These are phyloP conservation scores for Lamellibrachia luymesi DNA, from an alignment of 1,140 invertebrate species.

Conservation along the genomic window DNA sequence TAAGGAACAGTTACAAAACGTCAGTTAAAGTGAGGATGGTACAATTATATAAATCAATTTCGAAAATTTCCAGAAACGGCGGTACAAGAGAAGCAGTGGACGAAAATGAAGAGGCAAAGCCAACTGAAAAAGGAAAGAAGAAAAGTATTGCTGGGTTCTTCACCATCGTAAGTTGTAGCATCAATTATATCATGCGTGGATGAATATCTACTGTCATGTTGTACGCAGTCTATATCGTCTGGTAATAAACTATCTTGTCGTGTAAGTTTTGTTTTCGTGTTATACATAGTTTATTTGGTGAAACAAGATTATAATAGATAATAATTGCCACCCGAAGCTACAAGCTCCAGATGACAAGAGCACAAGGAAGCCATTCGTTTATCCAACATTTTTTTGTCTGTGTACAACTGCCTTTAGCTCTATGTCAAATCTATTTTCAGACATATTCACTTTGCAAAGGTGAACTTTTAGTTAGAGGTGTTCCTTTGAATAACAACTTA, in stretches of 20 bases:
- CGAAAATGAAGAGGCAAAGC: neutral
- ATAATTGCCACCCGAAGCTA: too few relatives aligned
- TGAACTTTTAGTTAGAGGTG: too few relatives aligned
- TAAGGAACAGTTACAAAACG: neutral
- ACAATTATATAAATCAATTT: neutral
- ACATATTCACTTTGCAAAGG: too few relatives aligned
- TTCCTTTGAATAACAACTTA: too few relatives aligned
- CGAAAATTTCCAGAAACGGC: neutral
- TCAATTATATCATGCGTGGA: too few relatives aligned
- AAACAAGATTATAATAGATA: too few relatives aligned
- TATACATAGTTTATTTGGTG: too few relatives aligned
- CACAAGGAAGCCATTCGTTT: neutral
- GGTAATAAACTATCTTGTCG: neutral
- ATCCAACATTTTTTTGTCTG: neutral
- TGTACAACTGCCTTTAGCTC: neutral
- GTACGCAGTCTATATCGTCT: neutral
- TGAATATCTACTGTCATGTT: neutral
- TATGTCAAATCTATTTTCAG: neutral
- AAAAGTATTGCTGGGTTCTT: neutral
- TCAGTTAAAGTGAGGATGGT: neutral
- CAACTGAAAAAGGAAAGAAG: neutral
- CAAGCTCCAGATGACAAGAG: too few relatives aligned
- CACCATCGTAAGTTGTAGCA: neutral
- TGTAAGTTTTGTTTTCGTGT: neutral
- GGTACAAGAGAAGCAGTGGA: neutral